A percentile compares a stretch with the other conserved stretches of the same genome.
These are phyloP conservation scores for Rhipidura dahli DNA, from an alignment of 2,113 vertebrate genomes.

Conservation along the genomic window DNA sequence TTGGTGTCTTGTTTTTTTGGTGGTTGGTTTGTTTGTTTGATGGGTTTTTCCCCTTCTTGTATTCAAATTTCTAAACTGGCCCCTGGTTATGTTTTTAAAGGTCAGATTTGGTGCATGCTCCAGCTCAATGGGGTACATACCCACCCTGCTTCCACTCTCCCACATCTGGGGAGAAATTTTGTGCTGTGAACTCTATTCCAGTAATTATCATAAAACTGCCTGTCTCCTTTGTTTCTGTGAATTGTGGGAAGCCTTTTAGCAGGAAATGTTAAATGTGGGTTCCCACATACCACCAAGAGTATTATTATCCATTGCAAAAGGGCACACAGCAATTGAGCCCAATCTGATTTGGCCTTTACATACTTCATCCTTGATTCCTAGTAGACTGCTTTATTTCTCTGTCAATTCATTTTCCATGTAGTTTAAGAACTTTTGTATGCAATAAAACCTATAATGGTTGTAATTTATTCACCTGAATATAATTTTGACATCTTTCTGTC, in stretches of 20 bases:
- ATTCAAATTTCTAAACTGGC: neutral
- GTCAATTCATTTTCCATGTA: neutral
- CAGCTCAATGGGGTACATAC: neutral
- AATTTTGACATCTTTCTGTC: neutral
- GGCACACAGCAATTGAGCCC: neutral
- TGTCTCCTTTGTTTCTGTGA: neutral
- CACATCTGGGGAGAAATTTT: neutral
- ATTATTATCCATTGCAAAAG: neutral
- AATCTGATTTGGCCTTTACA: neutral
- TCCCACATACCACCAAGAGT: neutral
- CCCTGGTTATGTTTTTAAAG: neutral
- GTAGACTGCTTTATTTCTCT: neutral
- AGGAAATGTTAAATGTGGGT: neutral
- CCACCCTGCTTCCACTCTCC: neutral
- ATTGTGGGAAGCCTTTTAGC: neutral
- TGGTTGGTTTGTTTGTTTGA: neutral
- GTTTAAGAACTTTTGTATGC: neutral
- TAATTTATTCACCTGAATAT: neutral
- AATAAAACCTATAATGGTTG: neutral
- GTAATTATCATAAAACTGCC: neutral
- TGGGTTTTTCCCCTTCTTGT: accelerated
- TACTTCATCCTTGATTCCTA: neutral
- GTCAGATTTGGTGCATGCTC: neutral
- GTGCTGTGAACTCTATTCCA: neutral
- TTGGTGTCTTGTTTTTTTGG: neutral